Evolutionary conservation across 2,797 vertebrate species (phyloP).

Genomic region (Typhlichthys subterraneus): DNA sequence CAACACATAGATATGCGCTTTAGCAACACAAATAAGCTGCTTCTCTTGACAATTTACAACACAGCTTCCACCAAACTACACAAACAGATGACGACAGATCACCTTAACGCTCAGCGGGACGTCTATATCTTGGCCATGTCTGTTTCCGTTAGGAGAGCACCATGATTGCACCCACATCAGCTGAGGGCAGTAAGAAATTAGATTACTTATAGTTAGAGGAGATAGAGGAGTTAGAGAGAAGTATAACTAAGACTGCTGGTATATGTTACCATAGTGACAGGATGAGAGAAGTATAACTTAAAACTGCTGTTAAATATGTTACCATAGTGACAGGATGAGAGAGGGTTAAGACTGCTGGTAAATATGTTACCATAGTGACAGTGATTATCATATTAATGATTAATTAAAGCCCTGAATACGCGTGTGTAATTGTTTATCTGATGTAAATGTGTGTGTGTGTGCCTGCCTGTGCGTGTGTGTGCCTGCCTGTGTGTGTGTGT

Average conservation of each 20-base stretch:
- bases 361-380: slow-evolving; percentile 24
- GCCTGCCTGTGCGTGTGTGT: slow-evolving; percentile 25
- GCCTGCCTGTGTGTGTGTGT: slow-evolving; percentile 23
- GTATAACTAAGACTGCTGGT: slow-evolving; percentile 18
- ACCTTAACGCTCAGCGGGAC: slow-evolving; percentile 17
- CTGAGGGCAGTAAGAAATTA: slow-evolving; percentile 47
- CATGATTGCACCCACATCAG: slow-evolving; percentile 39
- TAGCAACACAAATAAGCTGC: too few relatives aligned
- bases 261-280: slow-evolving; percentile 9
- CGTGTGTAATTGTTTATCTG: neutral
- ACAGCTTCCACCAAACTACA: too few relatives aligned
- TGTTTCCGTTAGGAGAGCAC: slow-evolving; percentile 17
- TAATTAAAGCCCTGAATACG: neutral
- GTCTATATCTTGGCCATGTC: neutral
- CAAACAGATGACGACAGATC: too few relatives aligned
- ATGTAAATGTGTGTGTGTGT: slow-evolving; percentile 19
- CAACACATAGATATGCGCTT: neutral
- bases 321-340: too few relatives aligned
- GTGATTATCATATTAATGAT: slow-evolving; percentile 4
- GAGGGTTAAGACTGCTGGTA: neutral
- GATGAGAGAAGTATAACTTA: slow-evolving; percentile 2
- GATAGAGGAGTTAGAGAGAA: neutral
- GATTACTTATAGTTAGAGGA: slow-evolving; percentile 45
- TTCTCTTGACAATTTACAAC: too few relatives aligned
- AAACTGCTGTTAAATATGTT: slow-evolving; percentile 33